These are phyloP conservation scores for Catharus ustulatus DNA, from an alignment of 2,797 vertebrate species.

Conservation along the genomic window DNA sequence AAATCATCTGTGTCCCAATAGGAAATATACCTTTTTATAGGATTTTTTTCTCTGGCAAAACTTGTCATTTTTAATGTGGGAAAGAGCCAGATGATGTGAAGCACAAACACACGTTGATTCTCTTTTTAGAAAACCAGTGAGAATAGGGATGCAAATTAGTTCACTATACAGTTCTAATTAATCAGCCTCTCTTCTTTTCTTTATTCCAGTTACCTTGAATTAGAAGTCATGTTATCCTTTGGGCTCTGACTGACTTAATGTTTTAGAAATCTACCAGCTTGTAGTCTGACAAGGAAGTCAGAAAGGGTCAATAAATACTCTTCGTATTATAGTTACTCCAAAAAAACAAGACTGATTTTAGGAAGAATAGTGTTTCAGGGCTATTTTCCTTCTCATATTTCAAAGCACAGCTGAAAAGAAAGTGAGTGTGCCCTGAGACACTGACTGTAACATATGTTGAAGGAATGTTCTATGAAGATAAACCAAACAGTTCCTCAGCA, in stretches of 20 bases:
- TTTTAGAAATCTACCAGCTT: conserved; percentile 17
- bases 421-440: not conserved
- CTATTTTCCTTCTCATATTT: conserved; percentile 38
- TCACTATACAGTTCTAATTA: conserved; percentile 65
- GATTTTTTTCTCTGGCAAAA: conserved; percentile 13
- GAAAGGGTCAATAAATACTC: not conserved
- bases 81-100: conserved; percentile 42
- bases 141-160: conserved; percentile 72
- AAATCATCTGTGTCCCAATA: conserved; percentile 27
- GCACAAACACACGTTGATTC: conserved; percentile 35
- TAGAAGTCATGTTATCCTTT: conserved; percentile 69
- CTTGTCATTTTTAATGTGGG: conserved; percentile 29
- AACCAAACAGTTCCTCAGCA: not conserved
- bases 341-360: conserved; percentile 42
- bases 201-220: conserved; percentile 68
- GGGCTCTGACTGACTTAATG: conserved; percentile 47
- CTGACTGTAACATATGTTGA: not conserved
- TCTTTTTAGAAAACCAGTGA: conserved; percentile 70
- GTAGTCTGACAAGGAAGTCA: conserved; percentile 18
- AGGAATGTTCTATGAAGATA: conserved; percentile 23
- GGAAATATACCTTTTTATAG: conserved; percentile 39
- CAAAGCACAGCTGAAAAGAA: conserved; percentile 48
- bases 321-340: not conserved
- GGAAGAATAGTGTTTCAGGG: conserved; percentile 1
- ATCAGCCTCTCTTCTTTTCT: conserved; percentile 48